Base-by-base conservation (phyloP, 2,888 invertebrate genomes). In the Chelonus formosanus region DNA sequence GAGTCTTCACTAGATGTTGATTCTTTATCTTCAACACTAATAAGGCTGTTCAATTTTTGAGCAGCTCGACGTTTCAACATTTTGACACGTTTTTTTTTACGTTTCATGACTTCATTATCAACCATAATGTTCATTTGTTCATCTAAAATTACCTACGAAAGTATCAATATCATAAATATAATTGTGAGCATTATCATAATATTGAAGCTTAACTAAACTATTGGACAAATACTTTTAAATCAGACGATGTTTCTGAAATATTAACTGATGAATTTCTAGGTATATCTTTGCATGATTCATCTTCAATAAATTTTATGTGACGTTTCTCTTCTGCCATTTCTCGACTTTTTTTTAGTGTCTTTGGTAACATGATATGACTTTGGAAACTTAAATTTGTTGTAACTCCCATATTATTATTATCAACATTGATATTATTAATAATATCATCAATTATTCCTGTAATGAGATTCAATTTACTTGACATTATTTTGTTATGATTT, bases 1-100 rank as follows among this genome's bases (percentile, higher is more conserved):
- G 73, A 64, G 71, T 77, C 72, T 69, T 78, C 74, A 36, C 75
- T 78, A 7, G 78, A 74, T 4, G 63, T 32, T 20, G 40, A 32
- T 31, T 60, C 50, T 52, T 32, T 20, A 20, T 20, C 0, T 6
- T 35, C 35, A 43, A 6, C 31, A 40, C n/a, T 4, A 4, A 34
- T 8, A n/a, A 31, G 20, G 53, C 56, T n/a, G 65, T 58, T 5
- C 54, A 43, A 20, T 43, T 71, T 56, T 32, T 73, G 53, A 0
- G 65, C 56, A 58, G 65, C 69, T 5, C 72, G 73, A 47, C 73
- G 73, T 3, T 65, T 68, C 3, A 73, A n/a, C 6, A 75, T 54
- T 63, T 62, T 76, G 6, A 57, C 73, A 32, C 63, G 74, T 53
- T 69, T 73, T n/a, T 71, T 59, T 64, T 20, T 20, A 20, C 20